A percentile compares a stretch with the other conserved stretches of the same genome.
Evolutionary conservation across 2,888 invertebrate genomes (phyloP).

Genomic region (Neuroscelio doddi): DNA sequence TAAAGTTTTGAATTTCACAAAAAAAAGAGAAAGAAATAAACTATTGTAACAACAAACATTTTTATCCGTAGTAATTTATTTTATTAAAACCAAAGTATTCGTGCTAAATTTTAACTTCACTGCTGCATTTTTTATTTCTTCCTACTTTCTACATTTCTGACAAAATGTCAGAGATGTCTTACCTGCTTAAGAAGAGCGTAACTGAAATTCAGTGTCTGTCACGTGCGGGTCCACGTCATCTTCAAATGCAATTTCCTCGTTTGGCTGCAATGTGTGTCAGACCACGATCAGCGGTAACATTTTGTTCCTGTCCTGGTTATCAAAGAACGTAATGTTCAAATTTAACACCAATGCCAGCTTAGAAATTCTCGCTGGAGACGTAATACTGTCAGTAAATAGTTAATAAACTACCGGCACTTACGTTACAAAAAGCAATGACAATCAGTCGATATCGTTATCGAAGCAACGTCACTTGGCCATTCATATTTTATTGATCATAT

Average conservation of each 20-base stretch:
- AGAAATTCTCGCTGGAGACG: not conserved
- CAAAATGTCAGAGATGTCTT: not conserved
- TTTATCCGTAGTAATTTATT: no score
- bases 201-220: conserved; percentile 18
- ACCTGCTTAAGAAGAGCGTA: not conserved
- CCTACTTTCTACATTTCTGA: no score
- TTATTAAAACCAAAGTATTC: no score
- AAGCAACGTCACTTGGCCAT: not conserved
- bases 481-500: not conserved
- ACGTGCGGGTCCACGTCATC: conserved; percentile 19
- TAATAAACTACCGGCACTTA: not conserved
- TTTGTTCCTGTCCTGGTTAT: not conserved
- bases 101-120: no score
- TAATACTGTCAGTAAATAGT: not conserved
- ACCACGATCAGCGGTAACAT: not conserved
- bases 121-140: no score
- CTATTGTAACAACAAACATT: no score
- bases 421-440: not conserved
- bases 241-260: not conserved
- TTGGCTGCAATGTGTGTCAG: not conserved
- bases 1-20: no score
- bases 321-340: no score
- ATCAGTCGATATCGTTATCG: not conserved
- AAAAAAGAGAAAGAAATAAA: no score
- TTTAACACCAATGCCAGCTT: no score